phyloP scores from a whole-genome alignment of 2,888 invertebrate species.

The Pristionchus japonicus region DNA sequence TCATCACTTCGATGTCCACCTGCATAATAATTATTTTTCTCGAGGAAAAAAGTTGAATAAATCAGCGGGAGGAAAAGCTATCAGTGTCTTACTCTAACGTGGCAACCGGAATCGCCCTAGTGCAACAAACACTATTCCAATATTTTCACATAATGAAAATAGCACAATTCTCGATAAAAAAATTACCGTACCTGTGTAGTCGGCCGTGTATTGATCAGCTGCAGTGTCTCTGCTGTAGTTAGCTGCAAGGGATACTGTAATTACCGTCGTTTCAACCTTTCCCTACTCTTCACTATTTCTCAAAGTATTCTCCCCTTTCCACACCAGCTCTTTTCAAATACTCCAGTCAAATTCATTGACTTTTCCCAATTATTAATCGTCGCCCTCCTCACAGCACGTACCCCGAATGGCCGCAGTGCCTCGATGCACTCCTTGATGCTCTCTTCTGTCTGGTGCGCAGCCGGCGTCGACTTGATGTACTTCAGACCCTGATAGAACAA shows the following conservation, averaged over 20 bases:
- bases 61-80: no score
- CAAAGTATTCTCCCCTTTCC: no score
- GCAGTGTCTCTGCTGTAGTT: slow-evolving; percentile 59
- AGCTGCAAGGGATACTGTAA: slow-evolving; percentile 49
- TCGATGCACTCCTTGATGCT: slow-evolving; percentile 51
- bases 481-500: slow-evolving; percentile 52
- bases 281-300: no score
- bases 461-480: slow-evolving; percentile 55
- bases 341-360: neutral
- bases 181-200: slow-evolving; percentile 6
- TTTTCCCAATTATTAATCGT: neutral
- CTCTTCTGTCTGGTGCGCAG: slow-evolving; percentile 52
- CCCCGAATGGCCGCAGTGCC: slow-evolving; percentile 52
- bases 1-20: slow-evolving; percentile 57
- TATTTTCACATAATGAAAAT: no score
- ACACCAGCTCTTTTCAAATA: neutral
- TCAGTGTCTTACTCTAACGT: no score
- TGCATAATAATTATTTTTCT: neutral
- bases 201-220: slow-evolving; percentile 60
- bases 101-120: neutral
- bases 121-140: neutral
- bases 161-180: neutral
- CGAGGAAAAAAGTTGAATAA: no score
- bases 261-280: neutral
- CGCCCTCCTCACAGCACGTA: no score